Evolutionary conservation across 1,140 invertebrate species (phyloP).

Genomic region (Pteromalus puparum): DNA sequence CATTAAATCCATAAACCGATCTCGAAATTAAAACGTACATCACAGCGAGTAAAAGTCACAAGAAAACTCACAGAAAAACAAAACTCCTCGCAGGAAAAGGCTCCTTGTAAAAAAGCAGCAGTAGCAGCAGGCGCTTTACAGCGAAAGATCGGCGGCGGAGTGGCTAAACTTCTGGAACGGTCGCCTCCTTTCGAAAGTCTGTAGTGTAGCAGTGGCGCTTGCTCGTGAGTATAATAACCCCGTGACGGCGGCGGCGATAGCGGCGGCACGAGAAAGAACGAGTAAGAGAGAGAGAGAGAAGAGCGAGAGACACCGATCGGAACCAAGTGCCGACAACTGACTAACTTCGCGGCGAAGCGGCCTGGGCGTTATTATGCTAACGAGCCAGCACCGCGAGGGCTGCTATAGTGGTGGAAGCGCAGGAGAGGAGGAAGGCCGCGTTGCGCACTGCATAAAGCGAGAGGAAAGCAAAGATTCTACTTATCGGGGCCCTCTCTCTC

Average conservation of each 20-base stretch:
- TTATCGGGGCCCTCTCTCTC: conserved; percentile 3
- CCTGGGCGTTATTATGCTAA: conserved; percentile 50
- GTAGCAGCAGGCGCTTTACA: background rate
- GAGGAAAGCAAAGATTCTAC: conserved; percentile 22
- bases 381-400: conserved; percentile 26
- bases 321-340: conserved; percentile 44
- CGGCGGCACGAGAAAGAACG: background rate
- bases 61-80: background rate
- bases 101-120: background rate
- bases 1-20: too few relatives aligned
- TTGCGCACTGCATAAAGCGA: background rate
- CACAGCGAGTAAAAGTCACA: too few relatives aligned
- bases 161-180: background rate
- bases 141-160: background rate
- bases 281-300: background rate
- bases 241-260: background rate
- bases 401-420: conserved; percentile 41
- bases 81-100: background rate
- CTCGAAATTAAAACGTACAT: too few relatives aligned
- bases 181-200: conserved; percentile 13
- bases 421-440: background rate
- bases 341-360: conserved; percentile 45
- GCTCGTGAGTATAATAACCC: conserved; percentile 38
- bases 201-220: background rate
- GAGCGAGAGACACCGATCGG: conserved; percentile 17